Evolutionary conservation across 2,797 vertebrate genomes (phyloP).

Genomic region (Lophotriccus pileatus): DNA sequence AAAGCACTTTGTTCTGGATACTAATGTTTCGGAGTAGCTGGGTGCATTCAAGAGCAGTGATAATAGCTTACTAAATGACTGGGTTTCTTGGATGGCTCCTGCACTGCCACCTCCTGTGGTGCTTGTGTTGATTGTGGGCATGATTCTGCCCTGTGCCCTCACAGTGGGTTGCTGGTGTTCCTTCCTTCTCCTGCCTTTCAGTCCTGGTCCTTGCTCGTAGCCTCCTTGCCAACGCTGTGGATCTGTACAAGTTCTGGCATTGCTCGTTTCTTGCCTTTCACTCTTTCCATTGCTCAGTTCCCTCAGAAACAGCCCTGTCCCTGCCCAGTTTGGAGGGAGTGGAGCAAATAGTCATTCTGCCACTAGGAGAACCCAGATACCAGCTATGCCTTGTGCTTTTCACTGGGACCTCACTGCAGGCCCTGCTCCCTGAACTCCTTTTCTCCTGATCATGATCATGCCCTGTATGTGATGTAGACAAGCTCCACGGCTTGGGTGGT

Average conservation of each 20-base stretch:
- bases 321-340: not conserved
- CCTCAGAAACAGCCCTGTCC: not conserved
- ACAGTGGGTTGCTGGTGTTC: not conserved
- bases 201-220: not conserved
- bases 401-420: not conserved
- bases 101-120: not conserved
- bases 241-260: not conserved
- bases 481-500: rapidly evolving
- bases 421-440: not conserved
- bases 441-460: not conserved
- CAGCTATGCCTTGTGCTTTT: not conserved
- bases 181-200: not conserved
- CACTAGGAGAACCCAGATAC: not conserved
- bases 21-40: not conserved
- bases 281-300: not conserved
- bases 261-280: not conserved
- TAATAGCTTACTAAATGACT: not conserved
- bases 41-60: rapidly evolving
- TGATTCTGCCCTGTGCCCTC: not conserved
- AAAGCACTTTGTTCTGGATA: not conserved
- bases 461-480: not conserved
- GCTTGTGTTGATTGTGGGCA: not conserved
- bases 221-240: not conserved
- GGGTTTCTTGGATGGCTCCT: not conserved
- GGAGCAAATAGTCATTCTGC: not conserved